Base-by-base conservation (phyloP, 1,140 invertebrate species). In the Diorhabda sublineata region DNA sequence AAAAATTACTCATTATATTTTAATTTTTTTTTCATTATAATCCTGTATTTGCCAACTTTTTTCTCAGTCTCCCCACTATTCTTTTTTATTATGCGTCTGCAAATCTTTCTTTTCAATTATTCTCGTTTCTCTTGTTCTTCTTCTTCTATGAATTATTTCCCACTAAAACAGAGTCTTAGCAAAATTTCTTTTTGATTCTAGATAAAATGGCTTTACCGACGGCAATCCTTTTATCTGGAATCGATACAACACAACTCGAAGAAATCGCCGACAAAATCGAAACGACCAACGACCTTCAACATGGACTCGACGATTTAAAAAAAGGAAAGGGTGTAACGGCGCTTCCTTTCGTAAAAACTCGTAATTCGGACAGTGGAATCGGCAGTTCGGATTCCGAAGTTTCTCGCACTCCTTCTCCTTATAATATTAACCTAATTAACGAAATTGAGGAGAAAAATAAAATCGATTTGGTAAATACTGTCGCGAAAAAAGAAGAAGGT, bases 111-210 rank as follows among this genome's bases (percentile, higher is more conserved):
- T 7, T 56, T 56, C n/a, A 56, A 56, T 56, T n/a, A 56, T 7
- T 56, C n/a, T 56, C 6, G 1, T 7, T 56, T 6, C n/a, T 56
- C 52, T 7, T 56, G 6, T 56, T n/a, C n/a, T 7, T 7, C 52
- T 7, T 7, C 6, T 6, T 56, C 6, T 7, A n/a, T 56, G n/a
- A 56, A 56, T 56, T 7, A 7, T 56, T 56, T 56, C 52, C 6
- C n/a, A 7, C 6, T 56, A 56, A 7, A 56, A 56, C 6, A 56
- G 6, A 56, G 6, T 56, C 71, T 75, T 77, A 66, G 63, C 61
- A 63, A 74, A 79, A 80, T 79, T 79, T 74, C 77, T 72, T 80
- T 80, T 77, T 77, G 75, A 42, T 26, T 9, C 8, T 8, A 41
- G 8, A 3, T 8, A 3, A 11, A 61, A 66, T 66, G 64, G 47